These are phyloP conservation scores for Sebastes minor DNA, from an alignment of 2,797 vertebrate species.

Conservation along the genomic window DNA sequence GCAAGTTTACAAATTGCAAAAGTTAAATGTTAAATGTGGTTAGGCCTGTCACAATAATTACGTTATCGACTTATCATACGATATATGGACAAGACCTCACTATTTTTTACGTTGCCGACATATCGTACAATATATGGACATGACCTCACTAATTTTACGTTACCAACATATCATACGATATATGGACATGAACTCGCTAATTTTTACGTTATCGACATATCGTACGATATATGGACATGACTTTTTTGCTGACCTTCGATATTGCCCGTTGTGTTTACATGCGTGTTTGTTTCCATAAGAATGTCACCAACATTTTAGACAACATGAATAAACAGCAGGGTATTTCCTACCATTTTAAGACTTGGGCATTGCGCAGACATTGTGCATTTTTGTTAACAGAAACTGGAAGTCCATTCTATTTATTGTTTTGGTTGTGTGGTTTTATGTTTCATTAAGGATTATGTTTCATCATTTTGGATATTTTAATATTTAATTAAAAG, in stretches of 20 bases:
- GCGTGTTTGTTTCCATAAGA: background rate
- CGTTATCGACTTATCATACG: background rate
- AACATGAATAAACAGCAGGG: background rate
- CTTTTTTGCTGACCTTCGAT: background rate
- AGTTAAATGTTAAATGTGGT: background rate
- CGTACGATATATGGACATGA: background rate
- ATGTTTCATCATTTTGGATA: background rate
- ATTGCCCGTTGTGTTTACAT: background rate
- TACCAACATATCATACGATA: no score
- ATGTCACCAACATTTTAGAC: background rate
- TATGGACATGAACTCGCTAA: background rate
- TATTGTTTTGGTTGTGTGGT: background rate
- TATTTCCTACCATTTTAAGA: background rate
- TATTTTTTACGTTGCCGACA: no score
- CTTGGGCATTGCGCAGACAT: background rate
- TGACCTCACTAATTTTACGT: no score
- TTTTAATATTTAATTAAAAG: background rate
- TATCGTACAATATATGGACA: no score
- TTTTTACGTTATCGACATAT: no score
- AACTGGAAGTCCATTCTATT: background rate
- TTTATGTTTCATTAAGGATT: background rate
- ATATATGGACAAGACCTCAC: background rate
- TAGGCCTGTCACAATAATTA: background rate
- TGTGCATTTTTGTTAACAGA: background rate
- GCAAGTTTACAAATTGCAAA: background rate